These are phyloP conservation scores for Synanthedon formicaeformis DNA, from an alignment of 2,888 invertebrate genomes.

Conservation along the genomic window DNA sequence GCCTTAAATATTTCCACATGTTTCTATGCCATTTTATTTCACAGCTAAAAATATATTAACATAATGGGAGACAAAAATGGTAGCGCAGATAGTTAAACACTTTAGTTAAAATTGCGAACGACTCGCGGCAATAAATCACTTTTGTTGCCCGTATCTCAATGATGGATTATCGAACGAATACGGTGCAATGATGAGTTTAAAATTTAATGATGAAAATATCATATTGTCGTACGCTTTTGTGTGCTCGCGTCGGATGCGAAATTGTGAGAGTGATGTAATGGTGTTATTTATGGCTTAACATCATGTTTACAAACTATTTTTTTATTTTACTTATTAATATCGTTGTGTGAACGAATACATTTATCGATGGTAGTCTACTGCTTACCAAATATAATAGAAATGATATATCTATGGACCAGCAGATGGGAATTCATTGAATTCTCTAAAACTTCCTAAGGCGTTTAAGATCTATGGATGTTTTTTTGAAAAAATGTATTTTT, in stretches of 20 bases:
- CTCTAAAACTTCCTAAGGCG: no score
- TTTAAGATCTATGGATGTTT: no score
- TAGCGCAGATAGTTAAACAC: neutral
- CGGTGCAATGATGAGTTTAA: conserved; percentile 32
- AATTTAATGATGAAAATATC: conserved; percentile 26
- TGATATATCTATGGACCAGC: no score
- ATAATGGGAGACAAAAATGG: neutral
- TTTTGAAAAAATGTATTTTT: no score
- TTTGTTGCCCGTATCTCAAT: conserved; percentile 31
- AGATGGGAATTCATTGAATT: no score
- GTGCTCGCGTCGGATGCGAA: conserved; percentile 6
- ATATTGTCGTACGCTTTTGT: conserved; percentile 14
- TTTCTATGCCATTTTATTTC: no score
- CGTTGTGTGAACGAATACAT: no score
- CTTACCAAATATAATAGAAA: no score
- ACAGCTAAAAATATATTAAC: no score
- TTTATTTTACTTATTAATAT: no score
- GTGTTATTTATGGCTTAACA: conserved; percentile 12
- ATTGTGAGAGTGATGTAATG: conserved; percentile 11
- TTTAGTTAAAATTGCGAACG: conserved; percentile 32
- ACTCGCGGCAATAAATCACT: conserved; percentile 37
- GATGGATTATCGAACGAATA: conserved; percentile 40
- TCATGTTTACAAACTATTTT: neutral
- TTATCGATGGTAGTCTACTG: no score
- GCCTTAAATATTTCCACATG: no score